phyloP scores from a whole-genome alignment of 2,797 vertebrate genomes.

The Coccyzus lansbergi region DNA sequence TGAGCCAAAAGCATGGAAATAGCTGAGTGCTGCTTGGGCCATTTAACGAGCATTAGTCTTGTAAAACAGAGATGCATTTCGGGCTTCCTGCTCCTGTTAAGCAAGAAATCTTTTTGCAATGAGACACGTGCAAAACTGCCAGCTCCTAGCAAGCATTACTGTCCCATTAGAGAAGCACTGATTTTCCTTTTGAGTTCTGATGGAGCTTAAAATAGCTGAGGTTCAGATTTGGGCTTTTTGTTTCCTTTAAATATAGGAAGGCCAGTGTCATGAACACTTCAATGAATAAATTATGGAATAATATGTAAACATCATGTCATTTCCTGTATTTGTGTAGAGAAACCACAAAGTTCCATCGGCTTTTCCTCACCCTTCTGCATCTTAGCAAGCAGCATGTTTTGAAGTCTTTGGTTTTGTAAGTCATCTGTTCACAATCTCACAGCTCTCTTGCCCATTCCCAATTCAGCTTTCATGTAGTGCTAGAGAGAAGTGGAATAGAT shows the following conservation, averaged over 20 bases:
- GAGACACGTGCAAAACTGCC: not conserved
- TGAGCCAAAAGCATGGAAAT: not conserved
- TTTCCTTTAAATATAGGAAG: not conserved
- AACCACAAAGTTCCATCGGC: not conserved
- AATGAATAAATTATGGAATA: not conserved
- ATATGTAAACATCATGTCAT: not conserved
- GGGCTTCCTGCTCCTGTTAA: not conserved
- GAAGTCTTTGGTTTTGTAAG: not conserved
- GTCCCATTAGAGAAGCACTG: not conserved
- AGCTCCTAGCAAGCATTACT: not conserved
- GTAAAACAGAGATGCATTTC: not conserved
- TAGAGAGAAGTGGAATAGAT: not conserved
- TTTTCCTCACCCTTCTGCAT: not conserved
- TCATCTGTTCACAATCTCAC: fast-evolving
- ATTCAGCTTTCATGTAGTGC: fast-evolving
- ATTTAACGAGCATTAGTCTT: not conserved
- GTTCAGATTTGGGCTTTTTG: not conserved
- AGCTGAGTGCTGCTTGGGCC: not conserved
- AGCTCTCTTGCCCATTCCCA: not conserved
- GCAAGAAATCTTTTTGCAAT: not conserved
- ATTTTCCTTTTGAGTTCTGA: not conserved
- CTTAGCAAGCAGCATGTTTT: not conserved
- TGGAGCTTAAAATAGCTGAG: not conserved
- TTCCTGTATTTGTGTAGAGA: not conserved
- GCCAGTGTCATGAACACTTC: not conserved